phyloP scores from a whole-genome alignment of 2,888 invertebrate species.

The Machimus atricapillus region DNA sequence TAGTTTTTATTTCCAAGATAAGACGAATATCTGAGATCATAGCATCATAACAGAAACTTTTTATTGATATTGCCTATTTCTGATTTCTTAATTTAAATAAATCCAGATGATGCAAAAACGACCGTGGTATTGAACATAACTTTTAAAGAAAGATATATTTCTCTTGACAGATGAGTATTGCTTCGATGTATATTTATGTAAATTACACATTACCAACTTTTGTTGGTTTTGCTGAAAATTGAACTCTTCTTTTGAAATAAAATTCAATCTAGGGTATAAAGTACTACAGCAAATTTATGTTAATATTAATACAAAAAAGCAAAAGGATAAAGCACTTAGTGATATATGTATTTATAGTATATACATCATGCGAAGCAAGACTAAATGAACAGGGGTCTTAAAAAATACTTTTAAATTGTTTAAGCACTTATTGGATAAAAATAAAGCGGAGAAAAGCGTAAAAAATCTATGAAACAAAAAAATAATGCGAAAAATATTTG shows the following conservation, averaged over 20 bases:
- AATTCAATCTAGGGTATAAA: not conserved
- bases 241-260: not conserved
- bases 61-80: too few species aligned
- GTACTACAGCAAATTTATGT: not conserved
- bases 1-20: too few species aligned
- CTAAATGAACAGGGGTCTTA: not conserved
- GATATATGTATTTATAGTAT: not conserved
- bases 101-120: too few species aligned
- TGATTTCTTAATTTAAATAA: too few species aligned
- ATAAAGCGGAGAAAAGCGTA: slow-evolving; percentile 8
- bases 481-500: not conserved
- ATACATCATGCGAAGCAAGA: not conserved
- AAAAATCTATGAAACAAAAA: slow-evolving; percentile 18
- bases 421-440: not conserved
- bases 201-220: too few species aligned
- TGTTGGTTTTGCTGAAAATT: not conserved
- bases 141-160: too few species aligned
- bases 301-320: not conserved
- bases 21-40: too few species aligned
- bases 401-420: not conserved
- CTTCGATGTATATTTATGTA: too few species aligned
- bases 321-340: not conserved
- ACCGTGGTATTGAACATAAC: too few species aligned
- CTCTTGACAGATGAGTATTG: not conserved
- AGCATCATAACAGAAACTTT: too few species aligned